Evolutionary conservation across 2,888 invertebrate genomes (phyloP).

Genomic region (Diarsia mendica): DNA sequence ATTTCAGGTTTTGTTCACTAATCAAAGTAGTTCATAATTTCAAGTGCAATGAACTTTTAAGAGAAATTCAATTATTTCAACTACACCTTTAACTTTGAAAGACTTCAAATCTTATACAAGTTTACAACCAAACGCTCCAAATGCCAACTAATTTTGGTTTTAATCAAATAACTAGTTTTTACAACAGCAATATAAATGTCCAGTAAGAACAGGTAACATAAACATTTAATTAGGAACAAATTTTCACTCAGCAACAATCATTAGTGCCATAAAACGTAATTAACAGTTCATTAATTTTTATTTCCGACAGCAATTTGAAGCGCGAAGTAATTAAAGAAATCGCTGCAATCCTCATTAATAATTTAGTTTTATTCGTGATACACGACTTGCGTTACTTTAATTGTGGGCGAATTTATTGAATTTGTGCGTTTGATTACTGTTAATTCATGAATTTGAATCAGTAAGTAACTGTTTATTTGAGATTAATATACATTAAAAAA

Average conservation of each 20-base stretch:
- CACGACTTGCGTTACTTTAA: slow-evolving; percentile 24
- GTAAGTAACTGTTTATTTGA: not conserved
- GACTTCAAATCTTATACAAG: slow-evolving; percentile 1
- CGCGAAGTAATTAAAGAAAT: slow-evolving; percentile 55
- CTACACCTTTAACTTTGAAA: not conserved
- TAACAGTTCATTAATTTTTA: slow-evolving; percentile 62
- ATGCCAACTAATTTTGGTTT: slow-evolving; percentile 4
- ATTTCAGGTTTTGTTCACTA: not conserved
- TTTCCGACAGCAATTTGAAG: slow-evolving; percentile 58
- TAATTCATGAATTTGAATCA: not conserved
- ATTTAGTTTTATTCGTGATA: slow-evolving; percentile 36
- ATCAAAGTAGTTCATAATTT: not conserved
- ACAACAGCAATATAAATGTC: slow-evolving; percentile 32
- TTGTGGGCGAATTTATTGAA: slow-evolving; percentile 26
- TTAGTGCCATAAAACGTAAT: slow-evolving; percentile 57
- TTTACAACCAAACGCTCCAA: slow-evolving; percentile 11
- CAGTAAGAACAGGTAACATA: slow-evolving; percentile 43
- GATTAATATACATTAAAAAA: not conserved
- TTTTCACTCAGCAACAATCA: slow-evolving; percentile 54
- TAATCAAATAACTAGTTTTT: slow-evolving; percentile 39
- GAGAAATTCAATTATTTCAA: not conserved
- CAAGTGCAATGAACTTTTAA: not conserved
- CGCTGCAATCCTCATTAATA: slow-evolving; percentile 36
- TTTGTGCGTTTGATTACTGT: slow-evolving; percentile 13
- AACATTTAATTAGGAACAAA: slow-evolving; percentile 60